These are phyloP conservation scores for Caenorhabditis brenneri DNA, from an alignment of 1,140 invertebrate genomes.

Conservation along the genomic window DNA sequence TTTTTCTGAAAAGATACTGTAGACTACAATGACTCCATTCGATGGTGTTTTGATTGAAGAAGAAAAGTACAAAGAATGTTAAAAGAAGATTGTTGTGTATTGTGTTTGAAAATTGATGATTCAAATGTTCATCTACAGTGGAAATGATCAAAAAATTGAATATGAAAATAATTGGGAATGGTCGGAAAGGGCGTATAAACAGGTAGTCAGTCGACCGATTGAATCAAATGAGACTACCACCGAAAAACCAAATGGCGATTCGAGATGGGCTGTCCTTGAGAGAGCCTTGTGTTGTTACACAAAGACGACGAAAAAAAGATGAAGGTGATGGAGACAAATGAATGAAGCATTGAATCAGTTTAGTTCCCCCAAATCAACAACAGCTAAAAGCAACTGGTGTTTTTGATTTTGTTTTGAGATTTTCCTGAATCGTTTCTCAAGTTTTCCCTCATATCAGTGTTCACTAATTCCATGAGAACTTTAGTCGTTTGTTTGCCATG, in stretches of 20 bases:
- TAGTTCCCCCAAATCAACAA: neutral
- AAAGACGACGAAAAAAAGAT: conserved; percentile 22
- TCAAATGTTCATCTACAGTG: neutral
- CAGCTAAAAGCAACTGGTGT: neutral
- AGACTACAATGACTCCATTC: conserved; percentile 8
- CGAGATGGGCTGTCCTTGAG: conserved; percentile 35
- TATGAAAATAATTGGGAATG: neutral
- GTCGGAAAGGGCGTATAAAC: neutral
- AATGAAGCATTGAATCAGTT: conserved; percentile 23
- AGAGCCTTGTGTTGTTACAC: conserved; percentile 21
- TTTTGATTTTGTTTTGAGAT: neutral
- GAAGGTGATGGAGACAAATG: neutral
- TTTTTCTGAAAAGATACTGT: conserved; percentile 34
- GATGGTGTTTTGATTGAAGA: neutral
- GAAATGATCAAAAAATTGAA: neutral
- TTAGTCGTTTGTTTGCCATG: neutral
- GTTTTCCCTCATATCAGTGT: neutral
- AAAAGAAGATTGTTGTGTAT: neutral
- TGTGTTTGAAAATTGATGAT: neutral
- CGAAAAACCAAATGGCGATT: neutral
- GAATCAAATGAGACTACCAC: neutral
- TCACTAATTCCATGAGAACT: neutral
- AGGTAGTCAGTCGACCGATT: neutral
- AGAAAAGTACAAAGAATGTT: neutral
- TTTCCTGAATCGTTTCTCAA: neutral